These are phyloP conservation scores for Benthochromis sp. DNA, from an alignment of 2,113 vertebrate genomes.

Conservation along the genomic window DNA sequence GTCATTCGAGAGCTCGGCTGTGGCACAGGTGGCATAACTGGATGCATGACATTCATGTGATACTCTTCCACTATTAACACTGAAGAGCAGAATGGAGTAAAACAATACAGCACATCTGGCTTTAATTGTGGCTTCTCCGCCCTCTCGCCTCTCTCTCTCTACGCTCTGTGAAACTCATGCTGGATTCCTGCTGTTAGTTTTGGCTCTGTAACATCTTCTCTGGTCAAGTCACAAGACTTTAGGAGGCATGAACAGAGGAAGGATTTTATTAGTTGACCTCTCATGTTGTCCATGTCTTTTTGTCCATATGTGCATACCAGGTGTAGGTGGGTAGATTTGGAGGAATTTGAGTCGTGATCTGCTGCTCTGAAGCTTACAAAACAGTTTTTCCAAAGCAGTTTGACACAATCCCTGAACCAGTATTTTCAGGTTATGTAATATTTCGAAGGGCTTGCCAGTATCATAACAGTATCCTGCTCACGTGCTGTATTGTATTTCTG, in stretches of 20 bases:
- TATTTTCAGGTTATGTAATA: slow-evolving; percentile 31
- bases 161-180: not conserved
- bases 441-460: not conserved
- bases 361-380: not conserved
- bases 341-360: slow-evolving; percentile 6
- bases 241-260: not conserved
- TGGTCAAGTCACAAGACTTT: not conserved
- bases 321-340: not conserved
- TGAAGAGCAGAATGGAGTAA: slow-evolving; percentile 15
- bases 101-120: slow-evolving; percentile 60
- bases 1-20: not conserved
- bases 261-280: not conserved
- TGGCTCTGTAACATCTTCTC: slow-evolving; percentile 28
- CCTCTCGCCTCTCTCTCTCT: not conserved
- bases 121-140: slow-evolving; percentile 51
- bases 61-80: slow-evolving; percentile 14
- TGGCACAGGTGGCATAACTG: not conserved
- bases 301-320: not conserved
- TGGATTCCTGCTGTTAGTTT: slow-evolving; percentile 50
- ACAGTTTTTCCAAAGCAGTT: not conserved
- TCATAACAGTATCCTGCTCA: not conserved
- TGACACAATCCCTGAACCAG: not conserved
- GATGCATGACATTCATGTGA: not conserved
- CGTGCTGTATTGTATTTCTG: not conserved
- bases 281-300: not conserved